A percentile compares a stretch with the other conserved stretches of the same genome.
phyloP scores from a whole-genome alignment of 2,888 invertebrate genomes.

The Chelonus formosanus region DNA sequence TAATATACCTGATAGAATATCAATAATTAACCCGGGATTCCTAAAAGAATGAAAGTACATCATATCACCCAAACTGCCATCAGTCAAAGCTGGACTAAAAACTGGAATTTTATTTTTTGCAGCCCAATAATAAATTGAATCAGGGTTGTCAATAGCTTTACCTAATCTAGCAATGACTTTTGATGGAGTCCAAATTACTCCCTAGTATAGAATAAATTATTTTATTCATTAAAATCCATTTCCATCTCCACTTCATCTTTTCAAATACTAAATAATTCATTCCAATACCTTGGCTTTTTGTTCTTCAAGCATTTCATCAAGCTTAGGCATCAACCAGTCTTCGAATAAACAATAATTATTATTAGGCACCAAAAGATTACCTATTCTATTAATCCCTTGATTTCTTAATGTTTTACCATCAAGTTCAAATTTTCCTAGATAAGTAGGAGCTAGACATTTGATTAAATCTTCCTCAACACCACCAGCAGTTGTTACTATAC shows the following conservation, averaged over 20 bases:
- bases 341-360: conserved; percentile 98
- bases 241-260: background rate
- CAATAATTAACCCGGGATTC: conserved; percentile 90
- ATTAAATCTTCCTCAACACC: conserved; percentile 99
- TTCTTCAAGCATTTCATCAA: conserved; percentile 89
- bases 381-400: conserved; percentile 88
- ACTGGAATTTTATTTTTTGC: conserved; percentile 96
- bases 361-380: conserved; percentile 96
- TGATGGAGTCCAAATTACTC: conserved; percentile 90
- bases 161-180: conserved; percentile 86
- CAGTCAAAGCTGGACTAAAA: conserved; percentile 96
- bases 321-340: conserved; percentile 94
- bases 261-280: conserved; percentile 8
- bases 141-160: conserved; percentile 86
- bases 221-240: conserved; percentile 7
- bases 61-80: conserved; percentile 98
- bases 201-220: conserved; percentile 53
- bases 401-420: conserved; percentile 82
- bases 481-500: conserved; percentile 96
- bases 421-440: conserved; percentile 86
- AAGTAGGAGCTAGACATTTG: conserved; percentile 96
- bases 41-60: conserved; percentile 97
- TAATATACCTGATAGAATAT: conserved; percentile 81
- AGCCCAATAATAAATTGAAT: conserved; percentile 97
- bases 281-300: conserved; percentile 73